Conservation (phyloP, 2,797 vertebrate genomes). For the Todus mexicanus region DNA sequence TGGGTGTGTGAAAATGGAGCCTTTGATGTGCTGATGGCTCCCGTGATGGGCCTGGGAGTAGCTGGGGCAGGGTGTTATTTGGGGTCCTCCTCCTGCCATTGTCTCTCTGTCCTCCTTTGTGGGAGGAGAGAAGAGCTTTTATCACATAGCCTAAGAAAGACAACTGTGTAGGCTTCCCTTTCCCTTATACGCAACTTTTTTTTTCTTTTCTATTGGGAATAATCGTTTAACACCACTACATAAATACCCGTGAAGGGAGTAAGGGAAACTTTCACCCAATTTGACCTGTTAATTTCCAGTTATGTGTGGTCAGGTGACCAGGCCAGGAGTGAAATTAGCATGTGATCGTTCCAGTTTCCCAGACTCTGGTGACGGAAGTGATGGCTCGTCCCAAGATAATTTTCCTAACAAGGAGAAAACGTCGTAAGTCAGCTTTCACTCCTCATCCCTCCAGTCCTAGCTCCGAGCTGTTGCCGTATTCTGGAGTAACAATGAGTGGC, state of each 20-base stretch:
- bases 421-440: fast-evolving
- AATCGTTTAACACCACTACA: neutral
- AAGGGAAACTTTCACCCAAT: neutral
- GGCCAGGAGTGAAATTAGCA: neutral
- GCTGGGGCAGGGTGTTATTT: neutral
- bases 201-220: neutral
- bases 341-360: neutral
- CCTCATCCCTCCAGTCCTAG: too few relatives aligned
- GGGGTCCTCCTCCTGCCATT: neutral
- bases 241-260: neutral
- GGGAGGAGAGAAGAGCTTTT: neutral
- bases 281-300: neutral
- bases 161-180: neutral
- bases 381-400: neutral
- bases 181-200: neutral
- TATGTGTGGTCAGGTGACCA: neutral
- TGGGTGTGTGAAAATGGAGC: neutral
- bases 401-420: neutral
- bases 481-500: neutral
- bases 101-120: neutral
- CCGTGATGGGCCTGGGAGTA: neutral
- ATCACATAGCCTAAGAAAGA: neutral
- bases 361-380: neutral
- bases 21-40: conserved; percentile 29
- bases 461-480: neutral